Percentiles rank a stretch among this genome's conserved stretches.
phyloP scores from a whole-genome alignment of 2,888 invertebrate genomes.

The Maniola hyperantus region DNA sequence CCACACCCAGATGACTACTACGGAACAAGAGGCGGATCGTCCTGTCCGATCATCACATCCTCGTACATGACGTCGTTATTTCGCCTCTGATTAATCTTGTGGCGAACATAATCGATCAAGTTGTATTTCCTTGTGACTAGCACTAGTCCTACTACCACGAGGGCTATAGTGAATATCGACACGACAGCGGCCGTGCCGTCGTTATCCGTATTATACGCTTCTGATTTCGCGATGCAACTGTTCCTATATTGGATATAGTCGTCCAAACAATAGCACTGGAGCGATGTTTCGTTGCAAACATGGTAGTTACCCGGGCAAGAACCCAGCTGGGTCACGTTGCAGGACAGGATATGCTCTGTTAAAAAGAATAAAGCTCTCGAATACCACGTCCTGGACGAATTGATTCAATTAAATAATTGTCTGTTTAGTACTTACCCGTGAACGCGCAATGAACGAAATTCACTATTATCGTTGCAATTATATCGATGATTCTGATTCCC shows the following conservation, averaged over 20 bases:
- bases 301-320: constrained; percentile 60
- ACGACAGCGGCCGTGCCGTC: constrained; percentile 62
- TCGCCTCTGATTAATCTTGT: constrained; percentile 67
- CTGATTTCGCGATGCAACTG: constrained; percentile 51
- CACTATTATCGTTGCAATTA: constrained; percentile 60
- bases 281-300: constrained; percentile 55
- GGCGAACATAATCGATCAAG: constrained; percentile 66
- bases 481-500: constrained; percentile 58
- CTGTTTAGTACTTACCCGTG: constrained; percentile 62
- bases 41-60: constrained; percentile 81
- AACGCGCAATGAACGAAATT: constrained; percentile 63
- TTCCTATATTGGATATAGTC: constrained; percentile 57
- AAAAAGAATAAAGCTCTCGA: constrained; percentile 70
- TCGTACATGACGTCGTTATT: constrained; percentile 76
- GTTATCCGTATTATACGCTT: constrained; percentile 44
- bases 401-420: constrained; percentile 82
- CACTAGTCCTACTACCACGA: constrained; percentile 66
- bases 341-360: constrained; percentile 79
- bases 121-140: constrained; percentile 74
- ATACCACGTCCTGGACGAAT: constrained; percentile 67
- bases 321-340: constrained; percentile 58
- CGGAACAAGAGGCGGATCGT: constrained; percentile 76
- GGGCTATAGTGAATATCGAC: constrained; percentile 65
- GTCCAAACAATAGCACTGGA: constrained; percentile 58
- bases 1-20: constrained; percentile 42